These are phyloP conservation scores for Saccostrea cuccullata DNA, from an alignment of 1,140 invertebrate species.

Conservation along the genomic window DNA sequence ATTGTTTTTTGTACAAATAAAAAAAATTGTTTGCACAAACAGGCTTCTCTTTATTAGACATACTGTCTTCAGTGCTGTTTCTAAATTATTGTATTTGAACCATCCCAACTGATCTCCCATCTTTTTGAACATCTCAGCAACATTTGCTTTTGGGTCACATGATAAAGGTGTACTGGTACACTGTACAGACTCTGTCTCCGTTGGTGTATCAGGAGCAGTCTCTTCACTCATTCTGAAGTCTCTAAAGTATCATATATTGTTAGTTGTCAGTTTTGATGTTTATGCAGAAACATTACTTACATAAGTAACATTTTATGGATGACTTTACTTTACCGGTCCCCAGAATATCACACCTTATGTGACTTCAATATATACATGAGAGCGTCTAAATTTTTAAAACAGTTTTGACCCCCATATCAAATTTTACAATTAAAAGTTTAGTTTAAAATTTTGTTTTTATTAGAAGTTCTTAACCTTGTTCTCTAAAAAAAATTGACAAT, in stretches of 20 bases:
- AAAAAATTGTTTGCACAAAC: not conserved
- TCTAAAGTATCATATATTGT: not conserved
- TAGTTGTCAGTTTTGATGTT: no score
- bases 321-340: no score
- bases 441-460: no score
- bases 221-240: not conserved
- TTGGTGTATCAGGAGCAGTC: not conserved
- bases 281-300: no score
- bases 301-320: no score
- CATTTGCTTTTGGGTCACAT: slow-evolving; percentile 36
- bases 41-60: not conserved
- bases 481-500: no score
- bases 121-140: slow-evolving; percentile 49
- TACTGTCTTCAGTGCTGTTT: slow-evolving; percentile 47
- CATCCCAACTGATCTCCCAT: slow-evolving; percentile 53
- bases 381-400: no score
- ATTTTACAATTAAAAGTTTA: no score
- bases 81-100: slow-evolving; percentile 51
- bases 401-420: no score
- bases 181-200: not conserved
- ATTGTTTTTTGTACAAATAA: not conserved
- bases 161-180: slow-evolving; percentile 1
- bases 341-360: no score
- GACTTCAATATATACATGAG: no score
- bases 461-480: no score